Evolutionary conservation across 1,140 invertebrate species (phyloP), one percentile per base, ranked within the genome.

Genomic region (Leptinotarsa undecemlineata): DNA sequence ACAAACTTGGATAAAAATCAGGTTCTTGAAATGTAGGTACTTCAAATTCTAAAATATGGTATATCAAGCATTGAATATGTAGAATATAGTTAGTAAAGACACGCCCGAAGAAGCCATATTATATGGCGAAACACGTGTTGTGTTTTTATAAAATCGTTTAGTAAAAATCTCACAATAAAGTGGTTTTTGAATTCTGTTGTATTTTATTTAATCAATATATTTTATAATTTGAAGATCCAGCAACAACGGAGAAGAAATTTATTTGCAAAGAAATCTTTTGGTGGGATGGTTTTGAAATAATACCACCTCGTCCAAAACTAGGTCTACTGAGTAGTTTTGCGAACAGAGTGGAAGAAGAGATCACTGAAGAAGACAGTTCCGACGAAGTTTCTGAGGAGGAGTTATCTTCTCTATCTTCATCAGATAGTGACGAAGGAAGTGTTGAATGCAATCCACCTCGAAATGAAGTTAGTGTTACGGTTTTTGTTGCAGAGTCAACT

Each of bases 251-350:
- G 14, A 78, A 81, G 47, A 79, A 80, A 69, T 77, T 81, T 48
- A 68, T 78, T n/a, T 80, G 77, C 51, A 81, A 81, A 57, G 90
- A 92, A 79, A 84, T 86, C 21, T 90, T 90, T 85, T 92, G 90
- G 91, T 92, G 91, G 91, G 89, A 91, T 73, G 90, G 91, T 2
- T 87, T 93, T 51, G 88, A 90, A 83, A 84, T 92, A 61, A 85
- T 88, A 15, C 90, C 90, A 4, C 87, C 89, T 5, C 85, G 90
- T 61, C 87, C 87, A 19, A 89, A 89, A 57, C 83, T 91, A 13
- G 91, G 91, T 3, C 82, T 92, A n/a, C 83, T 92, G 23, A 89
- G 88, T 75, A 86, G 84, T 48, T 85, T 89, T 6, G 71, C 77
- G 14, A 75, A 78, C 19, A 76, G 79, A 67, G 61, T 26, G 14